phyloP scores from a whole-genome alignment of 2,888 invertebrate genomes.

The Dryobotodes eremita region DNA sequence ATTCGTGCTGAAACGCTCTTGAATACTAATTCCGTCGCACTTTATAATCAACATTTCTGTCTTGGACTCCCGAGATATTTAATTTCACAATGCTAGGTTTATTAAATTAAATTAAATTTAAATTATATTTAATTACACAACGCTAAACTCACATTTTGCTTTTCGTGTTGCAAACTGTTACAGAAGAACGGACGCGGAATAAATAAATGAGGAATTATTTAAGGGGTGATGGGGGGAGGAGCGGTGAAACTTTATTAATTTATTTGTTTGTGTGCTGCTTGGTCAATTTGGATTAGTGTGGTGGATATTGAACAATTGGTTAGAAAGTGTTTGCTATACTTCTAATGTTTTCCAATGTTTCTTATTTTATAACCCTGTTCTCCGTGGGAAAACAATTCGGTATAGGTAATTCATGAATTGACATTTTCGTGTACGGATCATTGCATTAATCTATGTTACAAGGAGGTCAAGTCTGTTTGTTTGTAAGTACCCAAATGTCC shows the following conservation, averaged over 20 bases:
- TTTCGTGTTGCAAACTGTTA: constrained; percentile 50
- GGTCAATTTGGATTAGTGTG: not conserved
- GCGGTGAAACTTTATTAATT: constrained; percentile 6
- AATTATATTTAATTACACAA: constrained; percentile 26
- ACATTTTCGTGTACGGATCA: too few relatives aligned
- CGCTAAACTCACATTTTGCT: constrained; percentile 22
- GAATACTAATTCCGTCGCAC: constrained; percentile 20
- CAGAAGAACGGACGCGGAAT: constrained; percentile 40
- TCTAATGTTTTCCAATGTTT: not conserved
- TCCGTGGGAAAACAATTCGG: too few relatives aligned
- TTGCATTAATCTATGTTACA: too few relatives aligned
- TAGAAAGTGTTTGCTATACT: not conserved
- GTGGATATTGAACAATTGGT: not conserved
- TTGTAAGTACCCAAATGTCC: too few relatives aligned
- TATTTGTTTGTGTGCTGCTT: constrained; percentile 10
- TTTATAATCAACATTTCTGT: constrained; percentile 3
- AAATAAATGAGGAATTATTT: constrained; percentile 37
- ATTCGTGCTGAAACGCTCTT: not conserved
- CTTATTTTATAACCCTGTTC: not conserved
- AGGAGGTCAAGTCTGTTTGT: too few relatives aligned
- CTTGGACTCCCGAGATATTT: constrained; percentile 12
- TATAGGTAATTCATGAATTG: too few relatives aligned
- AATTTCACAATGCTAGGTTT: constrained; percentile 16
- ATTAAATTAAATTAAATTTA: too few relatives aligned
- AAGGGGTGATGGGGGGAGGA: not conserved